phyloP scores from a whole-genome alignment of 1,140 invertebrate species.

The Drosophila subobscura region DNA sequence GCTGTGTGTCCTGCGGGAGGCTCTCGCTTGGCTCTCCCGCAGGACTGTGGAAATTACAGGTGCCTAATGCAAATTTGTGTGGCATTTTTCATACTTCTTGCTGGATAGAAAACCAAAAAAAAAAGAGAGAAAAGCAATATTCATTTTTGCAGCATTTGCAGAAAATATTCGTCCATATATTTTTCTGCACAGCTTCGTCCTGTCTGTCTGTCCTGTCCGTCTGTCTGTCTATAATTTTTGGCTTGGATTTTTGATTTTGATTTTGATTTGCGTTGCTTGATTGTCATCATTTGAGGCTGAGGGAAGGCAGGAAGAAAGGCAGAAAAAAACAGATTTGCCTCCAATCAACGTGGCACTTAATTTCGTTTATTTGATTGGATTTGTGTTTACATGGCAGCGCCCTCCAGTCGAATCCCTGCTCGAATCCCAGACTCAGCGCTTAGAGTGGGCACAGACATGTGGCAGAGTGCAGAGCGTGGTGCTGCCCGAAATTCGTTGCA shows the following conservation, averaged over 20 bases:
- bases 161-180: conserved; percentile 29
- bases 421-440: neutral
- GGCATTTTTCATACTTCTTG: conserved; percentile 60
- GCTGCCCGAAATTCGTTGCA: conserved; percentile 48
- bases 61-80: conserved; percentile 80
- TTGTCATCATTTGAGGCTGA: conserved; percentile 81
- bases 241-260: conserved; percentile 29
- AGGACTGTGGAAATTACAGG: conserved; percentile 67
- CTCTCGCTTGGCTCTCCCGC: conserved; percentile 4
- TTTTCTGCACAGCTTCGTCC: conserved; percentile 16
- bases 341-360: conserved; percentile 80
- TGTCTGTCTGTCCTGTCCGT: neutral
- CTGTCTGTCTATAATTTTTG: conserved; percentile 5
- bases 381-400: conserved; percentile 81
- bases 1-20: conserved; percentile 40
- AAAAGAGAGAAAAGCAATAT: conserved; percentile 24
- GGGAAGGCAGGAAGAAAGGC: conserved; percentile 26
- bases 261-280: conserved; percentile 56
- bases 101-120: conserved; percentile 38
- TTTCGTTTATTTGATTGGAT: conserved; percentile 82
- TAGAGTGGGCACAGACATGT: conserved; percentile 38
- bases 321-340: conserved; percentile 73
- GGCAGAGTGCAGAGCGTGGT: neutral
- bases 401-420: conserved; percentile 7
- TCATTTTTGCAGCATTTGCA: conserved; percentile 59